phyloP scores from a whole-genome alignment of 2,888 invertebrate species.

The Acronicta alni region DNA sequence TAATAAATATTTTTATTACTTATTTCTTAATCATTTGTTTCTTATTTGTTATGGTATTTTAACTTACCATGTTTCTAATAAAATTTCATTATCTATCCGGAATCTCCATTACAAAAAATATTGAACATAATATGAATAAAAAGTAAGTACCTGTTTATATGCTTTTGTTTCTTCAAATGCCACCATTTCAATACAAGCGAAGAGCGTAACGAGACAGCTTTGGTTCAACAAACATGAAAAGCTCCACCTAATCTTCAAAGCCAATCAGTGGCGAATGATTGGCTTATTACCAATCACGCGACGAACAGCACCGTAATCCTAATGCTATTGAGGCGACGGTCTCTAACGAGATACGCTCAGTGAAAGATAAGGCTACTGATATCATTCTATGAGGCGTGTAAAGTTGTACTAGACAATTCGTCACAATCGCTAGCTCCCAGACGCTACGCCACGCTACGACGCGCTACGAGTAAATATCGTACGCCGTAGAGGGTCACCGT shows the following conservation, averaged over 20 bases:
- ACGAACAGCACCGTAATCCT: slow-evolving; percentile 49
- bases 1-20: too few relatives aligned
- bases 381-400: slow-evolving; percentile 24
- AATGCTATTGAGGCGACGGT: slow-evolving; percentile 47
- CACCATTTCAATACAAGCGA: slow-evolving; percentile 7
- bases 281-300: slow-evolving; percentile 52
- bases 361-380: slow-evolving; percentile 44
- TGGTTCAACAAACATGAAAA: slow-evolving; percentile 44
- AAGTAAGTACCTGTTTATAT: not conserved
- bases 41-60: too few relatives aligned
- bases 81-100: too few relatives aligned
- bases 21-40: too few relatives aligned
- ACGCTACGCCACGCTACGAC: slow-evolving; percentile 29
- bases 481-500: slow-evolving; percentile 14
- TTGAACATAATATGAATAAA: not conserved
- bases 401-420: slow-evolving; percentile 27
- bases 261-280: slow-evolving; percentile 52
- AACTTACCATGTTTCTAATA: too few relatives aligned
- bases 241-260: slow-evolving; percentile 48
- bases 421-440: slow-evolving; percentile 22
- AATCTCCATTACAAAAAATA: too few relatives aligned
- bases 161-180: not conserved
- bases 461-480: slow-evolving; percentile 27
- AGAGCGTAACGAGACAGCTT: slow-evolving; percentile 18
- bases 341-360: slow-evolving; percentile 49